A percentile compares a stretch with the other conserved stretches of the same genome.
These are phyloP conservation scores for Rana temporaria DNA, from an alignment of 2,113 vertebrate species.

Conservation along the genomic window DNA sequence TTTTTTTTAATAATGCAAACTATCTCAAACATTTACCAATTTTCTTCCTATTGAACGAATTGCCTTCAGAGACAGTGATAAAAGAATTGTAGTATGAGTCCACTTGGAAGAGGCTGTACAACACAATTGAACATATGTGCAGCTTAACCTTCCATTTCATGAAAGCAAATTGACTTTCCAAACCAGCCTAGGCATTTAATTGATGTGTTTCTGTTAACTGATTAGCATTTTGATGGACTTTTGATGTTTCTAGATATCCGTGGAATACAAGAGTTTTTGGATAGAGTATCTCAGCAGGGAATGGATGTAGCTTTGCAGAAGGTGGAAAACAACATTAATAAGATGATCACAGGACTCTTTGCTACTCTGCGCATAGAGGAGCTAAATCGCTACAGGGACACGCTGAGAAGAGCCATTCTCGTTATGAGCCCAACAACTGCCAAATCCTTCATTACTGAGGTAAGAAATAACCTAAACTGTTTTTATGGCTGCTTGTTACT, in stretches of 20 bases:
- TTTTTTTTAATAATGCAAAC: too few relatives aligned
- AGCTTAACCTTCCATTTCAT: conserved; percentile 53
- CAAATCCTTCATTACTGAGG: conserved; percentile 96
- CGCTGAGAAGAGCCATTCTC: conserved; percentile 90
- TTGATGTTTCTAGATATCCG: conserved; percentile 88
- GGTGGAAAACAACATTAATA: conserved; percentile 97
- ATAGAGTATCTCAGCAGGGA: conserved; percentile 95
- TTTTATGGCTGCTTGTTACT: conserved; percentile 28
- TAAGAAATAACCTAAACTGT: conserved; percentile 64
- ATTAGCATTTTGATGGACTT: conserved; percentile 64
- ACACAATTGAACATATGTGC: conserved; percentile 52
- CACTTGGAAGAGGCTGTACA: conserved; percentile 34
- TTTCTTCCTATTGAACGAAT: background rate
- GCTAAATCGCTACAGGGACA: conserved; percentile 94
- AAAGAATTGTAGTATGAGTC: conserved; percentile 37
- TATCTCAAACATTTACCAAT: background rate
- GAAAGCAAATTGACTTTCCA: conserved; percentile 44
- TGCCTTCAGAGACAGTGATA: background rate
- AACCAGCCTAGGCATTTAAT: conserved; percentile 53
- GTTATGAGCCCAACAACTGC: conserved; percentile 95
- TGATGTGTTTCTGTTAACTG: conserved; percentile 55
- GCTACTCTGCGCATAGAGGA: conserved; percentile 94
- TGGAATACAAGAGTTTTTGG: conserved; percentile 96
- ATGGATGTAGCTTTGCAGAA: conserved; percentile 99
- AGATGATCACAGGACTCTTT: conserved; percentile 97